Evolutionary conservation across 2,888 invertebrate species (phyloP).

Genomic region (Dichetophora obliterata): DNA sequence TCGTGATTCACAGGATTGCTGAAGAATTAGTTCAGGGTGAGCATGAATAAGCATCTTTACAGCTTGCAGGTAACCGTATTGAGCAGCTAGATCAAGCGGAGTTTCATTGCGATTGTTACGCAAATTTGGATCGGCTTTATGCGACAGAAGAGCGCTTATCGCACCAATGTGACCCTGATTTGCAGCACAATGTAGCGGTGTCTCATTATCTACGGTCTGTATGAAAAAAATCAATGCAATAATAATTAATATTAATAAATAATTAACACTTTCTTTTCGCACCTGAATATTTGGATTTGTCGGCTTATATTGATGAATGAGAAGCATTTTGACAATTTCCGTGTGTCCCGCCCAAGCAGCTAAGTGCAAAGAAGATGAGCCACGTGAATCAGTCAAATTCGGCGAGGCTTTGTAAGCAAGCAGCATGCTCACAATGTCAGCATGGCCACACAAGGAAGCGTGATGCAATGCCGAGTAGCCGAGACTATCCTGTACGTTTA

Average conservation of each 20-base stretch:
- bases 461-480: constrained; percentile 95
- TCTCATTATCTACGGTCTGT: constrained; percentile 91
- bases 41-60: constrained; percentile 88
- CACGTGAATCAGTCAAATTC: constrained; percentile 89
- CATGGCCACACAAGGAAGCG: constrained; percentile 93
- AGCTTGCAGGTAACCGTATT: constrained; percentile 87
- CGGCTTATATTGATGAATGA: constrained; percentile 84
- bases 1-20: constrained; percentile 65
- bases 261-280: constrained; percentile 59
- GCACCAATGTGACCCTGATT: constrained; percentile 93
- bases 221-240: neutral
- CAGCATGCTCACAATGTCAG: constrained; percentile 87
- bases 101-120: constrained; percentile 90
- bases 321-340: constrained; percentile 86
- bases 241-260: neutral
- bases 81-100: constrained; percentile 93
- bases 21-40: constrained; percentile 85
- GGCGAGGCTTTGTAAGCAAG: constrained; percentile 86
- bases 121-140: constrained; percentile 89
- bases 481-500: constrained; percentile 92
- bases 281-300: constrained; percentile 89
- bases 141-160: constrained; percentile 84
- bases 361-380: constrained; percentile 92
- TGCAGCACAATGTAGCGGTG: constrained; percentile 92
- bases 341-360: constrained; percentile 95